Evolutionary conservation across 1,140 invertebrate species (phyloP), one percentile per base, ranked within the genome.

Genomic region (Drosophila littoralis): DNA sequence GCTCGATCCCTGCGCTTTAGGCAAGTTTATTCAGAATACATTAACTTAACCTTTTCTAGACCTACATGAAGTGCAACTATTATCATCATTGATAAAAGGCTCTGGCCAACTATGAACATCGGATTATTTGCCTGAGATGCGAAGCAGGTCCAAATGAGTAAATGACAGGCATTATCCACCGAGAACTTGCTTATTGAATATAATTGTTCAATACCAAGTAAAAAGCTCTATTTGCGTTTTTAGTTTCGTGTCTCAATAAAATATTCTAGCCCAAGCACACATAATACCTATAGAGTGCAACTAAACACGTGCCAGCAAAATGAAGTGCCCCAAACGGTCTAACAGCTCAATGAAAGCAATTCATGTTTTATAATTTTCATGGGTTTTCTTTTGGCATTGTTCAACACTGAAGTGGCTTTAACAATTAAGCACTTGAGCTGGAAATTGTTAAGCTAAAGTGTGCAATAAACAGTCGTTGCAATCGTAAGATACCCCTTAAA

Each of bases 381-480:
- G 51, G 12, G 10, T 48, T 60, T 57, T 42, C 35, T 55, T 57
- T 38, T 33, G n/a, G 22, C 71, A 70, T 78, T 78, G 75, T 78
- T 78, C 17, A 63, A 13, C 66, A 65, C 65, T 75, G 48, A 61
- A 75, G 72, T 66, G 64, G 58, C 63, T 68, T 71, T 63, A 66
- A 75, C 51, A 79, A 79, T 79, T 79, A 77, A 79, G 61, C 60
- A 74, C 77, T 79, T 73, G 75, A 73, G 74, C 57, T 63, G 63
- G 12, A 64, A 68, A 76, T 52, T 58, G 43, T 57, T 42, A 51
- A 28, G 38, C 40, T 38, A 43, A 55, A 59, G 48, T 13, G 48
- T 15, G 43, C 45, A 32, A 32, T 13, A 54, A 42, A 12, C 9
- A 36, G 35, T 10, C n/a, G 9, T 6, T 46, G 13, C 13, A 63